A percentile compares a stretch with the other conserved stretches of the same genome.
phyloP scores from a whole-genome alignment of 2,113 vertebrate species.

The Herpailurus yagouaroundi region DNA sequence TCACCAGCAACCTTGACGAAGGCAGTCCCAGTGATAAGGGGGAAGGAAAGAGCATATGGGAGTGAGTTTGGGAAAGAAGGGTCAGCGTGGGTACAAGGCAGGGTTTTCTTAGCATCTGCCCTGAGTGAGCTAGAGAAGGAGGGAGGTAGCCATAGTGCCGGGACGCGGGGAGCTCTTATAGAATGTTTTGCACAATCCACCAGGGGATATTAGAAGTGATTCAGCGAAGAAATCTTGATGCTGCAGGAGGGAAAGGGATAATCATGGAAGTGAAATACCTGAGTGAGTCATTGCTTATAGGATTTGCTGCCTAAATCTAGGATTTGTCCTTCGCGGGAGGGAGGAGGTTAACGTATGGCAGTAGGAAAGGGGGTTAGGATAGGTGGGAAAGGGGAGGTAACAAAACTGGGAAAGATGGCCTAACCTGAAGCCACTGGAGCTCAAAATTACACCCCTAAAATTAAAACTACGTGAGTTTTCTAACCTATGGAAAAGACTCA shows the following conservation, averaged over 20 bases:
- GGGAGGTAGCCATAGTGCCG: neutral
- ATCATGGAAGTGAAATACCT: neutral
- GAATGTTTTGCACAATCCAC: neutral
- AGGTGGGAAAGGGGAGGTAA: neutral
- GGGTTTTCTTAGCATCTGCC: neutral
- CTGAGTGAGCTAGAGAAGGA: neutral
- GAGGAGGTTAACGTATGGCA: neutral
- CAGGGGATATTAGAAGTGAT: neutral
- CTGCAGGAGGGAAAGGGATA: neutral
- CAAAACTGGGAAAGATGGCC: neutral
- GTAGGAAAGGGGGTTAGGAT: neutral
- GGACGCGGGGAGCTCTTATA: neutral
- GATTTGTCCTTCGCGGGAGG: neutral
- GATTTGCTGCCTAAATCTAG: neutral
- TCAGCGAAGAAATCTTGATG: neutral
- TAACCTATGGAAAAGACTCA: neutral
- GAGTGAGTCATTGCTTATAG: neutral
- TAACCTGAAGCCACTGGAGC: neutral
- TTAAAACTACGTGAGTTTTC: neutral
- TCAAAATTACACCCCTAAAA: neutral
- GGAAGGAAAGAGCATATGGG: neutral
- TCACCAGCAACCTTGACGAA: neutral
- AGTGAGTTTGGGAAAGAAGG: neutral
- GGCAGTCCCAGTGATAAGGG: neutral
- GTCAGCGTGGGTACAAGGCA: neutral